phyloP scores from a whole-genome alignment of 2,797 vertebrate species.

The Vireo griseus region DNA sequence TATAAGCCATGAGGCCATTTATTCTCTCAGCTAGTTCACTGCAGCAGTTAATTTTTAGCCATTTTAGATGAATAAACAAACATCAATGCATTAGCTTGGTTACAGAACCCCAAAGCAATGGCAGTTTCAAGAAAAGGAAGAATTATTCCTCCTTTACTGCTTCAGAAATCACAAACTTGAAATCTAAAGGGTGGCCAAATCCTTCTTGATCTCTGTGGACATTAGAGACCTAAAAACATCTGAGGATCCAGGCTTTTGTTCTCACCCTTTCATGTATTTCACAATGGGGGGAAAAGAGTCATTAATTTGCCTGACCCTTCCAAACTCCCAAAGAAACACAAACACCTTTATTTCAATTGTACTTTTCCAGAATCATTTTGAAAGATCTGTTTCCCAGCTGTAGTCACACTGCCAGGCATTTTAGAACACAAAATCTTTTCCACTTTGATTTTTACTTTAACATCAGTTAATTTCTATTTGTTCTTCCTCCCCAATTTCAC shows the following conservation, averaged over 20 bases:
- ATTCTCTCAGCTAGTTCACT: neutral
- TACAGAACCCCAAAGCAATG: neutral
- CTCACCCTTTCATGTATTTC: neutral
- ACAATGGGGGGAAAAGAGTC: rapidly evolving
- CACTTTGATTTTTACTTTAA: constrained; percentile 60
- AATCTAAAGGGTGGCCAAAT: neutral
- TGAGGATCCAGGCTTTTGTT: neutral
- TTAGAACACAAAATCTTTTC: constrained; percentile 61
- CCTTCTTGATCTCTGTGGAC: neutral
- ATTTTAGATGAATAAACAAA: neutral
- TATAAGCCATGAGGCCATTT: neutral
- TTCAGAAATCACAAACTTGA: neutral
- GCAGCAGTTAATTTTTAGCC: neutral
- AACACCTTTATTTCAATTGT: neutral
- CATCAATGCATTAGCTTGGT: neutral
- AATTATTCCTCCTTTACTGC: neutral
- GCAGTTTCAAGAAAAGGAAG: neutral
- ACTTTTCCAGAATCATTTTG: neutral
- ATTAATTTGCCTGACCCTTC: neutral
- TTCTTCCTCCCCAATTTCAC: constrained; percentile 64
- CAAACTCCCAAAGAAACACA: neutral
- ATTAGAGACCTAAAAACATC: neutral
- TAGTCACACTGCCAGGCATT: constrained; percentile 9
- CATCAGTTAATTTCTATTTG: constrained; percentile 71
- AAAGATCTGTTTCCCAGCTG: neutral